Evolutionary conservation across 1,140 invertebrate genomes (phyloP), one percentile per base, ranked within the genome.

Genomic region (Hestina assimilis): DNA sequence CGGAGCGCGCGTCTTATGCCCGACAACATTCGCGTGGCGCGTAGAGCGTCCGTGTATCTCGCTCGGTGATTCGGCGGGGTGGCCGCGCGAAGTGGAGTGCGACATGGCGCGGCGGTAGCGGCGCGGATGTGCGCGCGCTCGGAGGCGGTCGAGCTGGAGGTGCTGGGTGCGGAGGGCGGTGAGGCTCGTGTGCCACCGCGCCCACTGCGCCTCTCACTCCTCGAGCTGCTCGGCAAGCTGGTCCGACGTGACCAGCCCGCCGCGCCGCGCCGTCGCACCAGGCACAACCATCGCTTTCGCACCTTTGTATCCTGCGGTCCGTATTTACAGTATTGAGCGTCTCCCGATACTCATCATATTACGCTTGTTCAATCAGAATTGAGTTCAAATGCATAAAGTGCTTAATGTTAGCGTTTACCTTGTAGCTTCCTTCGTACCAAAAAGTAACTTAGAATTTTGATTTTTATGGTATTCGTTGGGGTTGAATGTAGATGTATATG

Each of bases 161-260:
- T 82, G 76, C 79, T 87, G 68, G 83, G 80, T 72, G 78, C 76
- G 59, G 83, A 84, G 58, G 75, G 72, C 68, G 79, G 74, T 68
- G 79, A 76, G 68, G 56, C 72, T 29, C 76, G 77, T 46, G 59
- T 63, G 61, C 80, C 79, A 62, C 76, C 76, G 73, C 80, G 78
- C 69, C 78, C 79, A 46, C 73, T 89, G 72, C 87, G 92, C 47
- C 90, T 92, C 63, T 92, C 91, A 15, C 88, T 94, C 66, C 89
- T 93, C 38, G 92, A 91, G 59, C 91, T 93, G 47, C 89, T 93
- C 55, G 92, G 92, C 57, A 93, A 93, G 76, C 76, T 93, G 72
- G 92, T 92, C 58, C 91, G 75, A 70, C 89, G 66, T 76, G 89
- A 69, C 75, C 89, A 62, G 75, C 85, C 69, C 80, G 84, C 59